Evolutionary conservation across 1,140 invertebrate genomes (phyloP), one percentile per base, ranked within the genome.

Genomic region (Sitophilus oryzae): DNA sequence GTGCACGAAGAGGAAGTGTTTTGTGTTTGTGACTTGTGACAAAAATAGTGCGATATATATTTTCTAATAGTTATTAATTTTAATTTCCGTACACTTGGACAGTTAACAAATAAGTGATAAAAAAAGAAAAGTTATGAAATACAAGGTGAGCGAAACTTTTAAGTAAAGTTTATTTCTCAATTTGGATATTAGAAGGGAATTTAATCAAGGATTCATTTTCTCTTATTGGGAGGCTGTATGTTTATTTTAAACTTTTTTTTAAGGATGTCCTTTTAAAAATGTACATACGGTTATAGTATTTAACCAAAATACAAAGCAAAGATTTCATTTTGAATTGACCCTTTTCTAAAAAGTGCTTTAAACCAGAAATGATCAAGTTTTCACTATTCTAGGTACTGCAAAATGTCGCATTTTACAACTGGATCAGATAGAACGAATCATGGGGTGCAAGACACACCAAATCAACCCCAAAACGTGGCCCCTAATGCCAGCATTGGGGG

Each of bases 341-440:
- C 11, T 30, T 30, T 30, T 6, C 25, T 6, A 30, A 11, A 30
- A 30, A 6, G 25, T 40, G 18, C 38, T 40, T 15, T 40, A 14
- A n/a, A n/a, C n/a, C n/a, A n/a, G n/a, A n/a, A n/a, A n/a, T n/a
- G n/a, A n/a, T n/a, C n/a, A n/a, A n/a, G n/a, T n/a, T n/a, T n/a
- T n/a, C n/a, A n/a, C n/a, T n/a, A 22, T 56, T 56, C 15, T 42
- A 57, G 54, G 38, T 20, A 2, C 34, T 18, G 16, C 16, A 57
- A 34, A 42, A 69, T 67, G 68, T 66, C 66, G 40, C 62, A 60
- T 44, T 52, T 59, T 45, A 60, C 25, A 20, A 58, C 42, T 40
- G 43, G 30, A 52, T 10, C 40, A 37, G 48, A 56, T 41, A 59
- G 46, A 62, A 58, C 44, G 16, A 42, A 22, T 11, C n/a, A 15